Conservation (phyloP, 2,888 invertebrate species). For the Chironomus riparius region DNA sequence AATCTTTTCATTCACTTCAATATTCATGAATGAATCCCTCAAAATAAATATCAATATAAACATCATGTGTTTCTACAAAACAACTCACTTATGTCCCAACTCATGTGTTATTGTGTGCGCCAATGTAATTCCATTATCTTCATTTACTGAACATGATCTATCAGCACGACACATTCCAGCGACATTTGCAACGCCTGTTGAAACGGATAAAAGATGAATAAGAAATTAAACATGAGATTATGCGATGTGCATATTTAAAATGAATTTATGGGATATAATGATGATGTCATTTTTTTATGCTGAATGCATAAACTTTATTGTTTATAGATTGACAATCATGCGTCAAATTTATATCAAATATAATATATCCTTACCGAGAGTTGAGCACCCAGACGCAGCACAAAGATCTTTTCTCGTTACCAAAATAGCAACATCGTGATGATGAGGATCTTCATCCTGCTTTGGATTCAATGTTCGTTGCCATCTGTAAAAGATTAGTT, state of each 20-base stretch:
- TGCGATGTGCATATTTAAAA: too few species aligned
- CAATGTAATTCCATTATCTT: slow-evolving; percentile 80
- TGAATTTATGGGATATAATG: too few species aligned
- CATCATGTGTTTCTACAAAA: not conserved
- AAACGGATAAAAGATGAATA: slow-evolving; percentile 43
- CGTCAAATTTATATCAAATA: too few species aligned
- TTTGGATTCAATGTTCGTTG: slow-evolving; percentile 65
- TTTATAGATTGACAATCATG: not conserved
- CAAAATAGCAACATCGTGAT: slow-evolving; percentile 82
- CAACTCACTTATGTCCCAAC: slow-evolving; percentile 80
- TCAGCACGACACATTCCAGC: slow-evolving; percentile 80
- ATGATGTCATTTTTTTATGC: not conserved
- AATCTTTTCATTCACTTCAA: too few species aligned
- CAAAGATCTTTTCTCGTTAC: slow-evolving; percentile 73
- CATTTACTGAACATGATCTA: slow-evolving; percentile 80
- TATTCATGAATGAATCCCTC: too few species aligned
- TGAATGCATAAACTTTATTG: not conserved
- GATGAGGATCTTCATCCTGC: slow-evolving; percentile 72
- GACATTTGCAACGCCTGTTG: slow-evolving; percentile 71
- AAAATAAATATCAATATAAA: not conserved
- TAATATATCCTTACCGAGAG: not conserved
- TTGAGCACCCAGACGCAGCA: slow-evolving; percentile 44
- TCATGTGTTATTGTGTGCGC: slow-evolving; percentile 88
- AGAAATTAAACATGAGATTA: not conserved
- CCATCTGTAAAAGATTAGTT: slow-evolving; percentile 46